phyloP scores from a whole-genome alignment of 2,888 invertebrate genomes.

The Oxytorus armatus region DNA sequence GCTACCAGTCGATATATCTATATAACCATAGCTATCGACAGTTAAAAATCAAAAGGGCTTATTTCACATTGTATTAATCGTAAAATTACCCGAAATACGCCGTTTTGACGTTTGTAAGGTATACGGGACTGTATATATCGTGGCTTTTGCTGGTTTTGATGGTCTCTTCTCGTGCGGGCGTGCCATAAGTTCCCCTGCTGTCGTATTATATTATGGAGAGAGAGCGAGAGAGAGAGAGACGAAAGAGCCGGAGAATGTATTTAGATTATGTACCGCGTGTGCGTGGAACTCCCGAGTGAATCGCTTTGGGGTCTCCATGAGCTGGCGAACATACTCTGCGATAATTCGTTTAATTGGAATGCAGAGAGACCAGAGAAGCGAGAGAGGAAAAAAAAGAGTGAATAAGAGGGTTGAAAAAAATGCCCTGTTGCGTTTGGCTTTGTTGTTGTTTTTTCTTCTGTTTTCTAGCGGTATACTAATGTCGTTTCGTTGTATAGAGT shows the following conservation, averaged over 20 bases:
- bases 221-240: constrained; percentile 24
- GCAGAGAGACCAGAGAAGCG: constrained; percentile 62
- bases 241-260: constrained; percentile 35
- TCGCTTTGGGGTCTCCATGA: constrained; percentile 68
- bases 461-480: constrained; percentile 48
- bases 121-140: neutral
- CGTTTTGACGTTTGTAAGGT: constrained; percentile 6
- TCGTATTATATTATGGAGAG: constrained; percentile 38
- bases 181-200: constrained; percentile 37
- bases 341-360: constrained; percentile 81
- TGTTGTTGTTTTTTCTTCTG: constrained; percentile 36
- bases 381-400: constrained; percentile 25
- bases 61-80: neutral
- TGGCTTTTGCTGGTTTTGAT: constrained; percentile 49
- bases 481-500: constrained; percentile 51
- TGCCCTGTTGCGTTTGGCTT: constrained; percentile 27
- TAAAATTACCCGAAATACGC: neutral
- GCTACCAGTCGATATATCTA: too few species aligned
- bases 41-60: constrained; percentile 17
- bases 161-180: constrained; percentile 61
- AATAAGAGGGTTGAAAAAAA: constrained; percentile 44
- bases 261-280: constrained; percentile 35
- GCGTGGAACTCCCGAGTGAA: constrained; percentile 67
- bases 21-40: neutral
- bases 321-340: constrained; percentile 63